Evolutionary conservation across 1,140 invertebrate species (phyloP).

Genomic region (Temnothorax curvispinosus): DNA sequence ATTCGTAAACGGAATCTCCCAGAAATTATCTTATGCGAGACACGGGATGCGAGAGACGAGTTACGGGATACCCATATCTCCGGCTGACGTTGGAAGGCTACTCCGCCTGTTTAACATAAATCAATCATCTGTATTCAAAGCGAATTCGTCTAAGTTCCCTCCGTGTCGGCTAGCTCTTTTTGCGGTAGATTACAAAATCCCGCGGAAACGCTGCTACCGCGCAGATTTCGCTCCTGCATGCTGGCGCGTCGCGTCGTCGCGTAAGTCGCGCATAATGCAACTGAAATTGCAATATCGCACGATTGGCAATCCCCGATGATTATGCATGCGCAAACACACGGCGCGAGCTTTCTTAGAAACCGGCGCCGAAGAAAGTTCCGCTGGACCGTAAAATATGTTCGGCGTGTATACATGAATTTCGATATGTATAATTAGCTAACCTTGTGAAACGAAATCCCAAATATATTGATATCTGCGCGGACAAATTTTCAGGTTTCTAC

Average conservation of each 20-base stretch:
- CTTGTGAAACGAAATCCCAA: background rate
- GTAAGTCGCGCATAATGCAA: background rate
- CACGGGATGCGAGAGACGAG: no score
- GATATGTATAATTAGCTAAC: conserved; percentile 29
- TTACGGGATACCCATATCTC: background rate
- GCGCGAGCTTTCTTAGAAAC: conserved; percentile 37
- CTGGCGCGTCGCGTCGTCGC: background rate
- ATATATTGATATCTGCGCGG: background rate
- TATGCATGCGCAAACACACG: conserved; percentile 16
- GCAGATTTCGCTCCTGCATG: background rate
- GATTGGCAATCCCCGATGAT: background rate
- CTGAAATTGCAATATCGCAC: conserved; percentile 9
- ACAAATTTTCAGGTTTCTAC: background rate
- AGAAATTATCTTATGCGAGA: background rate
- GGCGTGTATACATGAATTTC: conserved; percentile 6
- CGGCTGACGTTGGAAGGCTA: background rate
- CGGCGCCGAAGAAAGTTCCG: conserved; percentile 8
- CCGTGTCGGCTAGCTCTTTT: conserved; percentile 52
- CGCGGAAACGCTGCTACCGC: background rate
- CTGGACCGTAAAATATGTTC: conserved; percentile 39
- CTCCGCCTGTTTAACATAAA: conserved; percentile 74
- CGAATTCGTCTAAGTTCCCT: conserved; percentile 63
- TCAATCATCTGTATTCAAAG: conserved; percentile 73
- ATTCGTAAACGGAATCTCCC: background rate
- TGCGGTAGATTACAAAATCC: conserved; percentile 67